Evolutionary conservation across 1,140 invertebrate genomes (phyloP).

Genomic region (Tachypleus tridentatus): DNA sequence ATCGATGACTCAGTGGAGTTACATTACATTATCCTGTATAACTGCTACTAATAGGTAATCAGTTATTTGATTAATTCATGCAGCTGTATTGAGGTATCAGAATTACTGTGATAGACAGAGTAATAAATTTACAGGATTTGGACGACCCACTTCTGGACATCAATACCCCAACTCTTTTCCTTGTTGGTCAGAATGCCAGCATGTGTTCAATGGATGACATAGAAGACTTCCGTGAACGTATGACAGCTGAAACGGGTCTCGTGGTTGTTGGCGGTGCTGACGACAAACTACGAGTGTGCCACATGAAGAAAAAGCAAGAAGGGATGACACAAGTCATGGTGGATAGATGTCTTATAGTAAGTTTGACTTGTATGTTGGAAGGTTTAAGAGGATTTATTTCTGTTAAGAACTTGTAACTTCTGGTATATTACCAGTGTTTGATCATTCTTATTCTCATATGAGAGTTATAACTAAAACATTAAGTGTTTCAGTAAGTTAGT

Average conservation of each 20-base stretch:
- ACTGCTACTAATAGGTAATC: too few relatives aligned
- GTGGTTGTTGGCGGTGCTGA: constrained; percentile 72
- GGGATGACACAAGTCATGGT: constrained; percentile 69
- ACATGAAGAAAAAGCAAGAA: constrained; percentile 53
- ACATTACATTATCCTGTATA: too few relatives aligned
- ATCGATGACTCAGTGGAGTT: too few relatives aligned
- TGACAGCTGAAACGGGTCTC: constrained; percentile 60
- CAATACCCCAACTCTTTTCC: constrained; percentile 59
- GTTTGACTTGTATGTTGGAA: not conserved
- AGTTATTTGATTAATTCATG: too few relatives aligned
- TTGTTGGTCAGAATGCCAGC: constrained; percentile 61
- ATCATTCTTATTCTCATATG: too few relatives aligned
- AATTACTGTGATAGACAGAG: not conserved
- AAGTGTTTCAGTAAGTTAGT: too few relatives aligned
- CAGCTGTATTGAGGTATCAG: too few relatives aligned
- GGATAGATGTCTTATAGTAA: constrained; percentile 50
- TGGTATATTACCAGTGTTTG: too few relatives aligned
- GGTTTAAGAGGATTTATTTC: too few relatives aligned
- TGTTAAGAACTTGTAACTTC: too few relatives aligned
- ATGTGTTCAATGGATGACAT: constrained; percentile 53
- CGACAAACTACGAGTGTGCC: constrained; percentile 56
- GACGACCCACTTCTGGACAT: constrained; percentile 64
- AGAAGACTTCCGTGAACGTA: constrained; percentile 57
- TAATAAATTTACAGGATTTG: constrained; percentile 39
- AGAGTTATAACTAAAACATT: too few relatives aligned